These are phyloP conservation scores for Lymantria dispar DNA, from an alignment of 2,888 invertebrate genomes.

Conservation along the genomic window DNA sequence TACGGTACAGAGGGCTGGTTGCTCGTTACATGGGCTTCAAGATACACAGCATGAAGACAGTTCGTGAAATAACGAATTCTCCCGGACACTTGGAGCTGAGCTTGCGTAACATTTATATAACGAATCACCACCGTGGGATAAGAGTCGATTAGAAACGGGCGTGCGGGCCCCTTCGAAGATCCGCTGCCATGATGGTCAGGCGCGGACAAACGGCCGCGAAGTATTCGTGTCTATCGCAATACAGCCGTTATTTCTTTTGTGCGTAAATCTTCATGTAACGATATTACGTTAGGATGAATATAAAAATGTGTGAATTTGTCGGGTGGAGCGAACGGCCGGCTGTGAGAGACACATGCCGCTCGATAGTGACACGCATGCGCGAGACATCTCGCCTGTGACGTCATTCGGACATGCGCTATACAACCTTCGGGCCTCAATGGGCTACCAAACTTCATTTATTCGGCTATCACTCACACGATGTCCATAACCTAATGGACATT, in stretches of 20 bases:
- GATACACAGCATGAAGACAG: constrained; percentile 55
- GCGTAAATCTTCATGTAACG: constrained; percentile 50
- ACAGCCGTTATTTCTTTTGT: constrained; percentile 36
- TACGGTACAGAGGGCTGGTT: constrained; percentile 50
- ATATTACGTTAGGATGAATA: constrained; percentile 65
- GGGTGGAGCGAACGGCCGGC: constrained; percentile 74
- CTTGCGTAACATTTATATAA: constrained; percentile 80
- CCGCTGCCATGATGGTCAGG: constrained; percentile 72
- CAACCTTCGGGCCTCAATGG: constrained; percentile 46
- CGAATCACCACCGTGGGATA: constrained; percentile 59
- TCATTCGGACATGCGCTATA: constrained; percentile 66
- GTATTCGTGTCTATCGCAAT: constrained; percentile 18
- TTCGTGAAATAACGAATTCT: constrained; percentile 52
- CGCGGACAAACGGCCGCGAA: constrained; percentile 31
- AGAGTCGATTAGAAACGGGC: constrained; percentile 53
- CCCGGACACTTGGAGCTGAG: constrained; percentile 63
- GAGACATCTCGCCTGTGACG: constrained; percentile 62
- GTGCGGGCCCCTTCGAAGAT: constrained; percentile 47
- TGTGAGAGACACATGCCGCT: constrained; percentile 76
- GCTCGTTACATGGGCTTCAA: constrained; percentile 64
- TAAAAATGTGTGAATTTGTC: constrained; percentile 70
- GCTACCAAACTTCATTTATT: constrained; percentile 44
- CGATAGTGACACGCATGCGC: constrained; percentile 78
- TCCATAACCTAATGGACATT: constrained; percentile 37
- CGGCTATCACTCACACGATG: constrained; percentile 42